Evolutionary conservation across 2,888 invertebrate species (phyloP).

Genomic region (Bombylius major): DNA sequence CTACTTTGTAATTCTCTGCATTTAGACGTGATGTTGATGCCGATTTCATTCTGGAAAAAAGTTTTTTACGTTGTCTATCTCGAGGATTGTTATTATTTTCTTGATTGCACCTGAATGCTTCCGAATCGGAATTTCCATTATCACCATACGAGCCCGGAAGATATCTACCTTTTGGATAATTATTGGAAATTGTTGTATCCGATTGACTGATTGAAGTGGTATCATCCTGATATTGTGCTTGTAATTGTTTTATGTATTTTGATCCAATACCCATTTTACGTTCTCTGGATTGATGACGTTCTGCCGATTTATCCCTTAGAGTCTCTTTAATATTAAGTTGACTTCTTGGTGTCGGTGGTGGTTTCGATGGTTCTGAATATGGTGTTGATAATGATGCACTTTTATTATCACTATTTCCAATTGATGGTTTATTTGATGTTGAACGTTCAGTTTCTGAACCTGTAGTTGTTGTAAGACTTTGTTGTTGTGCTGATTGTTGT

Average conservation of each 20-base stretch:
- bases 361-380: constrained; percentile 18
- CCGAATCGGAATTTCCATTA: constrained; percentile 35
- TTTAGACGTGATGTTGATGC: constrained; percentile 57
- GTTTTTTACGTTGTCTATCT: constrained; percentile 49
- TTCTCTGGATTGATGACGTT: constrained; percentile 12
- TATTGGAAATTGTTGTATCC: constrained; percentile 36
- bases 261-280: constrained; percentile 29
- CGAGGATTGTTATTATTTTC: constrained; percentile 38
- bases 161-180: constrained; percentile 30
- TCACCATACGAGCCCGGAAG: constrained; percentile 26
- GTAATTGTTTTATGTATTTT: constrained; percentile 32
- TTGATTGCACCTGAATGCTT: constrained; percentile 34
- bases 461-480: constrained; percentile 38
- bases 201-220: constrained; percentile 35
- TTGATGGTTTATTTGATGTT: constrained; percentile 52
- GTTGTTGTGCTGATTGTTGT: constrained; percentile 33
- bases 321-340: constrained; percentile 3
- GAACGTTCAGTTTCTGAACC: constrained; percentile 72
- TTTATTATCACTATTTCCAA: constrained; percentile 36
- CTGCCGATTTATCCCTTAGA: constrained; percentile 16
- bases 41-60: constrained; percentile 57
- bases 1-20: constrained; percentile 31
- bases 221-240: constrained; percentile 27
- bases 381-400: constrained; percentile 25
- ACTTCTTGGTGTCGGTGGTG: constrained; percentile 9